Conservation (phyloP, 2,888 invertebrate species). For the Pediacus dermestoides region DNA sequence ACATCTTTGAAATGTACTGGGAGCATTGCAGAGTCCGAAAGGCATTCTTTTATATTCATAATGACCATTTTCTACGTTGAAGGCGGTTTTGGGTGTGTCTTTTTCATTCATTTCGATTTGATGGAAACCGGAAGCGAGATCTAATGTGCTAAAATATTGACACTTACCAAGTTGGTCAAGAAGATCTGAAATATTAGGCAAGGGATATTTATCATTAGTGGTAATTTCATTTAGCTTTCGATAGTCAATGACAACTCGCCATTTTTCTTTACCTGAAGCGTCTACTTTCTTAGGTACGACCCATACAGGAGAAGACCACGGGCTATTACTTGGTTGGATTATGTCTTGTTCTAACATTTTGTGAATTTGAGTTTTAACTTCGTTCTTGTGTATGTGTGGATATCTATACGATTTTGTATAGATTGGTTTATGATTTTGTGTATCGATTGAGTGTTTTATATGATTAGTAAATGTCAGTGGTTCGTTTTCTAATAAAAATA, state of each 20-base stretch:
- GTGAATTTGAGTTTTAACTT: constrained; percentile 23
- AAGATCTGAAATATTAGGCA: constrained; percentile 18
- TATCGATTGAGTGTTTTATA: constrained; percentile 24
- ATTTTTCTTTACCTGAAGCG: constrained; percentile 21
- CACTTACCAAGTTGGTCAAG: neutral
- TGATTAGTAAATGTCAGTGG: constrained; percentile 22
- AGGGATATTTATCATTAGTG: constrained; percentile 32
- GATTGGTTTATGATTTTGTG: constrained; percentile 18
- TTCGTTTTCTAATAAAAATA: constrained; percentile 17
- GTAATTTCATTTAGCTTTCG: constrained; percentile 18
- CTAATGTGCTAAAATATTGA: neutral
- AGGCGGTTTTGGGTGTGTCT: constrained; percentile 16
- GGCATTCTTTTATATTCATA: neutral
- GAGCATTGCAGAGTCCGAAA: constrained; percentile 14
- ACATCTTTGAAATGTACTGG: constrained; percentile 17
- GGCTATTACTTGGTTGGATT: constrained; percentile 18
- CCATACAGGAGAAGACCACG: constrained; percentile 22
- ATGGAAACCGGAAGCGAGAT: constrained; percentile 15
- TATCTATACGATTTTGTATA: constrained; percentile 28
- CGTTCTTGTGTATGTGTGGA: constrained; percentile 28
- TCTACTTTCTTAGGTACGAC: constrained; percentile 22
- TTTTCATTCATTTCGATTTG: constrained; percentile 20
- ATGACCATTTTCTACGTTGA: constrained; percentile 12
- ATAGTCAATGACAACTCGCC: constrained; percentile 21
- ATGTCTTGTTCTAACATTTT: constrained; percentile 21